These are phyloP conservation scores for Acleris emargana DNA, from an alignment of 2,888 invertebrate genomes.

Conservation along the genomic window DNA sequence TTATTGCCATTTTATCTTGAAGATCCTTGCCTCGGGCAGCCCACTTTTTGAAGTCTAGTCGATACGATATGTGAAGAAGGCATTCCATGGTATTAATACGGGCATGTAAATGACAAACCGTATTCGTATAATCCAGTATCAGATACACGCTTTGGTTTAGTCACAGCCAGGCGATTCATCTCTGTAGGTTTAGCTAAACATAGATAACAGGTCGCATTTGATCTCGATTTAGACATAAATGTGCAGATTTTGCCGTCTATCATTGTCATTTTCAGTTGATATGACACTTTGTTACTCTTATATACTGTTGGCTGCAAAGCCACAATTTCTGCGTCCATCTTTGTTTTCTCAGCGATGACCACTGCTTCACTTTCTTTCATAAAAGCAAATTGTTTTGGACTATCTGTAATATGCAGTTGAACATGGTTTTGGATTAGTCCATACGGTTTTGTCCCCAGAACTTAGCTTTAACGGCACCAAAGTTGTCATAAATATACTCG, in stretches of 20 bases:
- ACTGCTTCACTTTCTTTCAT: slow-evolving; percentile 34
- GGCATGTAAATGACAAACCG: too few species aligned
- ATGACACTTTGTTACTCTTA: background rate
- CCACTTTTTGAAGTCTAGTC: slow-evolving; percentile 8
- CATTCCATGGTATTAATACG: too few species aligned
- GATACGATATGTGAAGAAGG: background rate
- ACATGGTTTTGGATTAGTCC: slow-evolving; percentile 27
- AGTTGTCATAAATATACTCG: slow-evolving; percentile 33
- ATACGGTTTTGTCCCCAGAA: slow-evolving; percentile 16
- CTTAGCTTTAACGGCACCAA: slow-evolving; percentile 22
- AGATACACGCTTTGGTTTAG: background rate
- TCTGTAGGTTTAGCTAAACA: slow-evolving; percentile 17
- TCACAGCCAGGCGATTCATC: slow-evolving; percentile 4
- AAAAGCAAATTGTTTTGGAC: slow-evolving; percentile 37
- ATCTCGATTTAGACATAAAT: slow-evolving; percentile 12
- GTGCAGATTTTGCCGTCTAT: slow-evolving; percentile 28
- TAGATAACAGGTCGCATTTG: slow-evolving; percentile 20
- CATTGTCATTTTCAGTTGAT: slow-evolving; percentile 20
- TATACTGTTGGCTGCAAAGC: too few species aligned
- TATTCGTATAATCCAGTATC: slow-evolving; percentile 1
- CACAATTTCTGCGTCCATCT: slow-evolving; percentile 29
- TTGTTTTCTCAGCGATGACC: slow-evolving; percentile 20
- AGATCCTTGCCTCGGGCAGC: slow-evolving; percentile 8
- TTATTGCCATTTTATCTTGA: slow-evolving; percentile 1
- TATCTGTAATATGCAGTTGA: slow-evolving; percentile 35